Conservation (phyloP, 2,797 vertebrate species). For the Ptychobarbus kaznakovi region DNA sequence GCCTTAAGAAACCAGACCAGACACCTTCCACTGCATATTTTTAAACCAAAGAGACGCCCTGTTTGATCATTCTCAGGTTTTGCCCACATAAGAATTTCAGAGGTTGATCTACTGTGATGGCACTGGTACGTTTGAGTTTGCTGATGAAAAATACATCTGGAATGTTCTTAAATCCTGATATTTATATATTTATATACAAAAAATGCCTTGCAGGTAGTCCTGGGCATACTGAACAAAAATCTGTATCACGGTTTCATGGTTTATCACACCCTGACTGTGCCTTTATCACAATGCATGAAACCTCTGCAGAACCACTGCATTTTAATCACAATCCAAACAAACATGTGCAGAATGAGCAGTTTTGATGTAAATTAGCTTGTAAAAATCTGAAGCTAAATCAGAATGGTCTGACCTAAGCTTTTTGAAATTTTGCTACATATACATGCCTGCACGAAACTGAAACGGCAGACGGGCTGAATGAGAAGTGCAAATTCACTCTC, state of each 20-base stretch:
- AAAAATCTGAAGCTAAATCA: neutral
- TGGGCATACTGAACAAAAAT: neutral
- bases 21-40: conserved; percentile 27
- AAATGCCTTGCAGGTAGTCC: neutral
- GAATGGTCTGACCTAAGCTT: neutral
- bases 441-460: neutral
- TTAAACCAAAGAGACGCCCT: conserved; percentile 26
- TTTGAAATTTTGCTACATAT: neutral
- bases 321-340: neutral
- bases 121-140: neutral
- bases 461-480: too few species aligned
- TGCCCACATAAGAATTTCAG: neutral
- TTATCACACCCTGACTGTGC: neutral
- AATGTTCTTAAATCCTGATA: neutral
- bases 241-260: neutral
- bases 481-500: too few species aligned
- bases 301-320: neutral
- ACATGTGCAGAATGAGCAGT: neutral
- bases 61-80: conserved; percentile 50
- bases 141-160: neutral
- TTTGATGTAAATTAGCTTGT: too few species aligned
- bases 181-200: neutral
- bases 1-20: conserved; percentile 46
- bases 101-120: conserved; percentile 3
- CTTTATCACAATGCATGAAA: neutral